Percentiles rank a stretch among this genome's conserved stretches.
Conservation (phyloP, 2,113 vertebrate genomes). For the Micromys minutus region DNA sequence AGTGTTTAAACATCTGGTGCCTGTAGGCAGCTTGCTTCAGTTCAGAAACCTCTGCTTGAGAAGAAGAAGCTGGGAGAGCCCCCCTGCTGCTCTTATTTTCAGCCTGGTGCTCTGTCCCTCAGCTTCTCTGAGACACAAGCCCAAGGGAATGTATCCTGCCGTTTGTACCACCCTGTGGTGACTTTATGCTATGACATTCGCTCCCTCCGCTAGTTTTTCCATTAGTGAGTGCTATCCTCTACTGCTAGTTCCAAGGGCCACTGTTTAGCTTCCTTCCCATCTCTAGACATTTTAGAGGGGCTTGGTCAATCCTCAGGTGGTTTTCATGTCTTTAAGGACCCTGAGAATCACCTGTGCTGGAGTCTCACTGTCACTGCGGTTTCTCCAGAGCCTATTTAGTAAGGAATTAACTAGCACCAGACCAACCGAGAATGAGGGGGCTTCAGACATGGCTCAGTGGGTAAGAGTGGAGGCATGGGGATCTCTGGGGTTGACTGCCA, state of each 20-base stretch:
- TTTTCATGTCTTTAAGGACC: constrained; percentile 16
- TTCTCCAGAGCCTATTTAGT: not conserved
- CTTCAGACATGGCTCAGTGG: not conserved
- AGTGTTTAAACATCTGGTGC: constrained; percentile 84
- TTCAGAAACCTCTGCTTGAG: constrained; percentile 76
- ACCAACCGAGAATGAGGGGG: not conserved
- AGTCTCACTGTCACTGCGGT: not conserved
- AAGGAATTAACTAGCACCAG: not conserved
- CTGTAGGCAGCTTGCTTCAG: constrained; percentile 71
- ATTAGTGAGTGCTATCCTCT: not conserved
- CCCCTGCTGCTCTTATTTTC: not conserved
- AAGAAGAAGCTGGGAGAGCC: not conserved
- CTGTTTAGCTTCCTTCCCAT: not conserved
- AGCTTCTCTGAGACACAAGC: not conserved
- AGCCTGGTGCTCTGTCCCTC: not conserved
- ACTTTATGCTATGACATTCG: constrained; percentile 86
- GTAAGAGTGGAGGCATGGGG: not conserved
- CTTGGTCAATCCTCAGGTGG: not conserved
- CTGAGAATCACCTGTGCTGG: too few relatives aligned
- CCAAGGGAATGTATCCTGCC: constrained; percentile 66
- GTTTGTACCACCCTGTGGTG: constrained; percentile 90
- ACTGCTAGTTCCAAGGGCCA: not conserved
- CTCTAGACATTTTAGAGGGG: not conserved
- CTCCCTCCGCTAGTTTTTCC: constrained; percentile 29
- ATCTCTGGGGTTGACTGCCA: not conserved